Percentiles rank a stretch among this genome's conserved stretches.
Evolutionary conservation across 2,888 invertebrate genomes (phyloP).

Genomic region (Ptilodon capucinus): DNA sequence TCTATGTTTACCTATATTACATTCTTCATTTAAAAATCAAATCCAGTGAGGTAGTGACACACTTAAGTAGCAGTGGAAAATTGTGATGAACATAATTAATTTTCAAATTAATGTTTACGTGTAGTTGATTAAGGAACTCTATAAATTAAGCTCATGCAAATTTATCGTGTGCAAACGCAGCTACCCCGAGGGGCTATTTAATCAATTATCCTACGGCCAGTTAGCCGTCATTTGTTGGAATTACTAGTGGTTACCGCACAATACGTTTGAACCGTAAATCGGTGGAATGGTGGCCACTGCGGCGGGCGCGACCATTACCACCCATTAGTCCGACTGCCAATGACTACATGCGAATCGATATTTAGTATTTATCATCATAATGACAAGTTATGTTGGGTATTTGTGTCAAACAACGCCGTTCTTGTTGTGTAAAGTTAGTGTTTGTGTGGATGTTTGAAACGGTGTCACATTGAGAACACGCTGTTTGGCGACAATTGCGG

Average conservation of each 20-base stretch:
- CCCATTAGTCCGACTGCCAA: constrained; percentile 47
- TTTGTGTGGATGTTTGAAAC: neutral
- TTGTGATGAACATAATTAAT: neutral
- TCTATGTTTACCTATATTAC: no score
- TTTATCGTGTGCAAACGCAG: neutral
- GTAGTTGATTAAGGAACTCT: neutral
- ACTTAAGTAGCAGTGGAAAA: no score
- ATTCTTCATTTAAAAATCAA: no score
- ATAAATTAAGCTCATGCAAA: neutral
- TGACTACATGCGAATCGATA: constrained; percentile 53
- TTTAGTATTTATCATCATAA: constrained; percentile 55
- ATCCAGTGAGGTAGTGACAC: no score
- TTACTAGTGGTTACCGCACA: constrained; percentile 35
- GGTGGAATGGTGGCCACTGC: constrained; percentile 43
- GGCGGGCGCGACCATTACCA: constrained; percentile 27
- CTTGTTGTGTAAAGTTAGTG: constrained; percentile 9
- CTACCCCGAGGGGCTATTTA: neutral
- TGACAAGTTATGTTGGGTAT: constrained; percentile 56
- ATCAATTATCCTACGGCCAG: constrained; percentile 34
- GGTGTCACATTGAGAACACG: neutral
- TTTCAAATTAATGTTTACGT: no score
- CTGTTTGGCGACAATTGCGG: neutral
- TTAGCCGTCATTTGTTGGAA: constrained; percentile 42
- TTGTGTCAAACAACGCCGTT: constrained; percentile 44
- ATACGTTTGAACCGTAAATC: constrained; percentile 49